These are phyloP conservation scores for Hassar affinis DNA, from an alignment of 2,113 vertebrate species.

Conservation along the genomic window DNA sequence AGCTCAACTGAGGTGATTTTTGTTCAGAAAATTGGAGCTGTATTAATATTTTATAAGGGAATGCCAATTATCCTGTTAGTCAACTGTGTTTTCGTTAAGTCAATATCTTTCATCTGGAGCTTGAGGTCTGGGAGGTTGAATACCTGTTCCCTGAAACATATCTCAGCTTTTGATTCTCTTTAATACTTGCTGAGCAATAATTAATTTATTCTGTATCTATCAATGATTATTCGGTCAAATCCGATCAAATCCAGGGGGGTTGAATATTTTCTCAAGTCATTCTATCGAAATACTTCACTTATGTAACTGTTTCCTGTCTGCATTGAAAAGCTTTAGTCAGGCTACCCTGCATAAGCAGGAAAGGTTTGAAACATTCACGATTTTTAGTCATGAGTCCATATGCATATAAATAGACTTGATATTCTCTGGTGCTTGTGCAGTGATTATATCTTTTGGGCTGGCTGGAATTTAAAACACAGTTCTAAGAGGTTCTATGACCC, in stretches of 20 bases:
- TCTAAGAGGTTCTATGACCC: neutral
- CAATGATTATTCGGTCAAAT: neutral
- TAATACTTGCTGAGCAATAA: neutral
- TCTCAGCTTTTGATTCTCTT: neutral
- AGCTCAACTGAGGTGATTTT: neutral
- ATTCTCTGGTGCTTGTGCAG: neutral
- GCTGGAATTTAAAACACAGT: neutral
- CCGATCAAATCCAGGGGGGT: neutral
- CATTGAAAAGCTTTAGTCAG: neutral
- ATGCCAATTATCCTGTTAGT: neutral
- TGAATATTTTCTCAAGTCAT: neutral
- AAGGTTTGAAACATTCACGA: neutral
- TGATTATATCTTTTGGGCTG: neutral
- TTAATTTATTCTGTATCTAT: neutral
- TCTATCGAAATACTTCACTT: neutral
- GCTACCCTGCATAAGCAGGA: neutral
- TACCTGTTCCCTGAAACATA: neutral
- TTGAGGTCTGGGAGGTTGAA: neutral
- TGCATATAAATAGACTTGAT: neutral
- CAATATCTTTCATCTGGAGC: neutral
- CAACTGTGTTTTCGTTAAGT: neutral
- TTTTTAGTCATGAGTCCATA: slow-evolving; percentile 2
- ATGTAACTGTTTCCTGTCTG: neutral
- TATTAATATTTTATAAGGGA: neutral
- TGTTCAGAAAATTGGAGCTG: neutral